Percentiles rank a stretch among this genome's conserved stretches.
Evolutionary conservation across 1,140 invertebrate species (phyloP).

Genomic region (Drosophila micromelanica): DNA sequence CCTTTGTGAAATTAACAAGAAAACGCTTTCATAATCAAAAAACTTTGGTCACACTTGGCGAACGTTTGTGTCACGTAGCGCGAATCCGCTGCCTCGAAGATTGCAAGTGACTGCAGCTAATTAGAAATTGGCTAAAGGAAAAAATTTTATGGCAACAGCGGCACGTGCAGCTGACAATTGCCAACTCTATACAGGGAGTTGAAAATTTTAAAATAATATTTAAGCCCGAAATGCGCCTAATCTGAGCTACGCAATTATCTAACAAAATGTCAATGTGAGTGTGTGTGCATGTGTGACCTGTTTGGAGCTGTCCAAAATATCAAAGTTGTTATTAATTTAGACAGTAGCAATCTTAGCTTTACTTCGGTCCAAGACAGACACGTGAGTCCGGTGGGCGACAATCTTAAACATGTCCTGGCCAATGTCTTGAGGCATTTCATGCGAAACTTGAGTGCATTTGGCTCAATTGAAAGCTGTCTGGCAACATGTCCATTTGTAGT

Average conservation of each 20-base stretch:
- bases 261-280: constrained; percentile 4
- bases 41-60: constrained; percentile 14
- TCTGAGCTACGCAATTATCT: constrained; percentile 28
- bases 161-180: constrained; percentile 38
- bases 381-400: constrained; percentile 25
- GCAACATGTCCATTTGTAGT: constrained; percentile 37
- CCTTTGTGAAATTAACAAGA: constrained; percentile 22
- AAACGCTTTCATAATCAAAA: constrained; percentile 27
- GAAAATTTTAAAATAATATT: constrained; percentile 13
- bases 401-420: constrained; percentile 17
- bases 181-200: constrained; percentile 15
- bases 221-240: constrained; percentile 7
- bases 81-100: constrained; percentile 19
- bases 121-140: constrained; percentile 43
- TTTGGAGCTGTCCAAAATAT: constrained; percentile 24
- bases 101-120: constrained; percentile 46
- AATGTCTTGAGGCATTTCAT: constrained; percentile 35
- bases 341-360: background rate
- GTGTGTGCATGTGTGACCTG: constrained; percentile 8
- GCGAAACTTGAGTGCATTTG: constrained; percentile 49
- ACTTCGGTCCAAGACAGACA: background rate
- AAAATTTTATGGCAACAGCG: constrained; percentile 42
- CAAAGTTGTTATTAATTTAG: constrained; percentile 44
- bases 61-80: constrained; percentile 34
- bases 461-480: constrained; percentile 43